phyloP scores from a whole-genome alignment of 2,888 invertebrate genomes.

The Melipona bicolor region DNA sequence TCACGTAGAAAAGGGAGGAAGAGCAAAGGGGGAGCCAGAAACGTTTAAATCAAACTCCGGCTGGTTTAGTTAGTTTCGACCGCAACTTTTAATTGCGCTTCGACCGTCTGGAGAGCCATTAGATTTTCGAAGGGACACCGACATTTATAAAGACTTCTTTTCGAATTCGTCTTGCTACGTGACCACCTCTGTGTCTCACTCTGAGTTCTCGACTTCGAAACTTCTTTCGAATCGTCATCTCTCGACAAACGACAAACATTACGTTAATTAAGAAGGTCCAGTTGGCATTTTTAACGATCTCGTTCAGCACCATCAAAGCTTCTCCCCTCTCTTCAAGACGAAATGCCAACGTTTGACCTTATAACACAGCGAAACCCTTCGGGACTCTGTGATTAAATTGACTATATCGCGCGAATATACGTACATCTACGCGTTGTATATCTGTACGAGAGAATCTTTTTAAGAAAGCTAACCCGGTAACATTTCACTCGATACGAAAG shows the following conservation, averaged over 20 bases:
- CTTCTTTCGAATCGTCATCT: too few species aligned
- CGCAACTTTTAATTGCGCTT: constrained; percentile 83
- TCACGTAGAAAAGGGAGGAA: constrained; percentile 75
- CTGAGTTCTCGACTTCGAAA: too few species aligned
- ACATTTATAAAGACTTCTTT: constrained; percentile 67
- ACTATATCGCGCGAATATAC: constrained; percentile 26
- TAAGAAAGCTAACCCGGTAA: constrained; percentile 68
- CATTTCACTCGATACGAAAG: constrained; percentile 61
- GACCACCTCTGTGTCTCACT: too few species aligned
- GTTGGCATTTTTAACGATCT: constrained; percentile 65
- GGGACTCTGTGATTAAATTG: constrained; percentile 78
- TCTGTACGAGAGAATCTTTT: constrained; percentile 24
- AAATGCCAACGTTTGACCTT: constrained; percentile 78
- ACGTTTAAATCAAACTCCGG: constrained; percentile 81
- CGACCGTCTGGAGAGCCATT: constrained; percentile 80
- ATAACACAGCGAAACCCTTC: constrained; percentile 63
- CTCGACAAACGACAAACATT: constrained; percentile 40
- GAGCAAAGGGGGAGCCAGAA: constrained; percentile 60
- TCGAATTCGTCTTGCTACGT: constrained; percentile 34
- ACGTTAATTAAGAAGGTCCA: constrained; percentile 66
- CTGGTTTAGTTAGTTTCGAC: constrained; percentile 80
- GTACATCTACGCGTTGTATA: constrained; percentile 9
- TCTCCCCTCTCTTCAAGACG: constrained; percentile 25
- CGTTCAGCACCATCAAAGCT: constrained; percentile 63
- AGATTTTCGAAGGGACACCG: constrained; percentile 70